Percentiles rank a stretch among this genome's conserved stretches.
Evolutionary conservation across 2,888 invertebrate genomes (phyloP).

Genomic region (Drosophila fulvimacula): DNA sequence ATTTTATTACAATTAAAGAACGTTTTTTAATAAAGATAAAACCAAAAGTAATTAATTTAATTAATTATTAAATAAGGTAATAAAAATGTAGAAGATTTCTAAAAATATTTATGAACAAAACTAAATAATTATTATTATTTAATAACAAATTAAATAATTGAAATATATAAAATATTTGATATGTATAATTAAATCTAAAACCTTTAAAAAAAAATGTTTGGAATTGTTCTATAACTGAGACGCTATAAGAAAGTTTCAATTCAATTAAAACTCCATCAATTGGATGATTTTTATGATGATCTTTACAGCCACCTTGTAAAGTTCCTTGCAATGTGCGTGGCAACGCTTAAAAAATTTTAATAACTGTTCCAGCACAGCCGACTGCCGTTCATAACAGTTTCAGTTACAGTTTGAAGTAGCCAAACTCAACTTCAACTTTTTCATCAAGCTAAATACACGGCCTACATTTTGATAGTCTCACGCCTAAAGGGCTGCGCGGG

Average conservation of each 20-base stretch:
- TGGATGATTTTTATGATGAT: background rate
- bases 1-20: too few species aligned
- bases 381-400: conserved; percentile 44
- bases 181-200: too few species aligned
- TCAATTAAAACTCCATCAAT: background rate
- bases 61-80: too few species aligned
- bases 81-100: too few species aligned
- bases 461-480: conserved; percentile 55
- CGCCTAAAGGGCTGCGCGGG: background rate
- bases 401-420: conserved; percentile 46
- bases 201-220: too few species aligned
- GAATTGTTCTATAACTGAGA: background rate
- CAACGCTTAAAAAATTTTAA: background rate
- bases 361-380: background rate
- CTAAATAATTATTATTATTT: background rate
- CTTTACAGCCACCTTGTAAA: conserved; percentile 2
- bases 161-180: too few species aligned
- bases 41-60: too few species aligned
- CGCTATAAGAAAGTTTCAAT: background rate
- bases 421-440: conserved; percentile 31
- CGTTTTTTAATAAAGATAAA: too few species aligned
- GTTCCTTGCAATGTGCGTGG: background rate
- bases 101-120: too few species aligned
- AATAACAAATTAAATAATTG: too few species aligned
- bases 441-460: conserved; percentile 55